Evolutionary conservation across 2,797 vertebrate genomes (phyloP).

Genomic region (Halcyon smyrnensis): DNA sequence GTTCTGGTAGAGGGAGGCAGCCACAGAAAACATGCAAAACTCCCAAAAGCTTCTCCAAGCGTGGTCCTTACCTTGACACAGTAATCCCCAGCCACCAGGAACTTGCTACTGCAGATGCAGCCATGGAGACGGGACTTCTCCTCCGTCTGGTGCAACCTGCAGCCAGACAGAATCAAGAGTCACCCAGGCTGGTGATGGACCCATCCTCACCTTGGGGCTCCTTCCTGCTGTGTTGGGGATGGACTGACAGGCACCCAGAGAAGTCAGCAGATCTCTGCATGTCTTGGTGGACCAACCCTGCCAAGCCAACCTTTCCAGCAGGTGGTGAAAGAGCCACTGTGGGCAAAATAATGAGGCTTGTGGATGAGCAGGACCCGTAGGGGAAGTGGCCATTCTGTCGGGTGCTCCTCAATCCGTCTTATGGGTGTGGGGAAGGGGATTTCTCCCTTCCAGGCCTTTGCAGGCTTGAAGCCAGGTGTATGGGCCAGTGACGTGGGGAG

Average conservation of each 20-base stretch:
- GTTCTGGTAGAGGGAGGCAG: not conserved
- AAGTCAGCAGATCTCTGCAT: not conserved
- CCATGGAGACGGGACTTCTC: constrained; percentile 82
- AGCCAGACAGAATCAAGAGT: not conserved
- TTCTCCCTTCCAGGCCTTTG: not conserved
- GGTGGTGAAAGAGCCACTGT: not conserved
- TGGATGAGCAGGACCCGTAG: accelerated
- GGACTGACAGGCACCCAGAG: not conserved
- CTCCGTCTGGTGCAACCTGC: constrained; percentile 87
- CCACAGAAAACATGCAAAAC: not conserved
- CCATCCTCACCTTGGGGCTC: accelerated
- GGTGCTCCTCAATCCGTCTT: not conserved
- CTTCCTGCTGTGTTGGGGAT: not conserved
- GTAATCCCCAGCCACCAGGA: constrained; percentile 85
- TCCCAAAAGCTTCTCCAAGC: not conserved
- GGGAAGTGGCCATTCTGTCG: accelerated
- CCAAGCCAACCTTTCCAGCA: not conserved
- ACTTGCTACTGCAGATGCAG: constrained; percentile 86
- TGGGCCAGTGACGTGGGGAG: not conserved
- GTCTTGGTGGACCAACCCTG: not conserved
- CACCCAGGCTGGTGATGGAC: not conserved
- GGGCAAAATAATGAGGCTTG: not conserved
- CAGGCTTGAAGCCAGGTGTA: not conserved
- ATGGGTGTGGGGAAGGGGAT: not conserved
- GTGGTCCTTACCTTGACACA: constrained; percentile 84